A percentile compares a stretch with the other conserved stretches of the same genome.
Conservation (phyloP, 2,113 vertebrate genomes). For the Corvus moneduloides region DNA sequence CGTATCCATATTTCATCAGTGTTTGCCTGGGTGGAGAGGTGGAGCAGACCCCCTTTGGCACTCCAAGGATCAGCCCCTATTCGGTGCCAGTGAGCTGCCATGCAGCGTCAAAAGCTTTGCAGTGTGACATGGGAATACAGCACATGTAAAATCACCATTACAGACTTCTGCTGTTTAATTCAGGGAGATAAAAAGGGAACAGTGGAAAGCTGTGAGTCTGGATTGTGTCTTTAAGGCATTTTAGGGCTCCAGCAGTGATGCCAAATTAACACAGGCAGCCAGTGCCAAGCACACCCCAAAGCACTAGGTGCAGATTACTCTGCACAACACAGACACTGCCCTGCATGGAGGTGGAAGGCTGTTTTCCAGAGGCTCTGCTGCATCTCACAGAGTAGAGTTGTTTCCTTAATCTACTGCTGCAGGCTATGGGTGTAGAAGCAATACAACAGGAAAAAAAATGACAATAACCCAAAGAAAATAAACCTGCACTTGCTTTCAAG, state of each 20-base stretch:
- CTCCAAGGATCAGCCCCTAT: background rate
- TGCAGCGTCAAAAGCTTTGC: background rate
- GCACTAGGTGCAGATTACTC: background rate
- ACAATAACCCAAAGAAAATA: background rate
- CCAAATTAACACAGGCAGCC: background rate
- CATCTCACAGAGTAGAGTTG: background rate
- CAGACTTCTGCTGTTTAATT: background rate
- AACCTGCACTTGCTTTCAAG: background rate
- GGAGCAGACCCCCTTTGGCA: background rate
- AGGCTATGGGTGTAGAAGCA: background rate
- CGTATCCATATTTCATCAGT: background rate
- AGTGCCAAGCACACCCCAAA: background rate
- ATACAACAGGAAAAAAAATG: background rate
- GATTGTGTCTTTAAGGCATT: background rate
- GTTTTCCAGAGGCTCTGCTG: background rate
- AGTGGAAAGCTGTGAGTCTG: background rate
- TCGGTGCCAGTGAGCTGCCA: background rate
- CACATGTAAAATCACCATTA: background rate
- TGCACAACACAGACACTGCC: background rate
- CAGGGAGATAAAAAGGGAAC: background rate
- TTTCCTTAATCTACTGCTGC: background rate
- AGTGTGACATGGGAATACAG: fast-evolving
- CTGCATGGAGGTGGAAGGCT: background rate
- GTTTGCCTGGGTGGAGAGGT: background rate
- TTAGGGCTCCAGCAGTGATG: background rate